Evolutionary conservation across 2,113 vertebrate species (phyloP).

Genomic region (Pterocles gutturalis): DNA sequence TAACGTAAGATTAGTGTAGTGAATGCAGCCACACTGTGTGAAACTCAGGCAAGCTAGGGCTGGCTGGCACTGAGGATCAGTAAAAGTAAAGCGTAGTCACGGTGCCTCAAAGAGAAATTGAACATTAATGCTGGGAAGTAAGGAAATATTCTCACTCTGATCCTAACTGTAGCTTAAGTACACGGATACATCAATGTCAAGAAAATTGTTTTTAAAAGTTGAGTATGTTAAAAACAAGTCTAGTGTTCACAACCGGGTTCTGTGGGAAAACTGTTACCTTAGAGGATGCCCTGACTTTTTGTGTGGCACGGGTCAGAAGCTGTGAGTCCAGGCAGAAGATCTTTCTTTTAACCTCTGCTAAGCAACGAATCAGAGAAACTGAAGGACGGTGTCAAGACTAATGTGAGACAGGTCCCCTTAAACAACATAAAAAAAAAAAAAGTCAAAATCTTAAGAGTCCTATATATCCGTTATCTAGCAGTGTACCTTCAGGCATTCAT

Average conservation of each 20-base stretch:
- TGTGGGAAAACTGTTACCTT: slow-evolving; percentile 33
- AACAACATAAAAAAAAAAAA: neutral
- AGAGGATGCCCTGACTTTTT: neutral
- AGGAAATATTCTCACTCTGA: slow-evolving; percentile 6
- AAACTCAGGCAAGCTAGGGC: slow-evolving; percentile 28
- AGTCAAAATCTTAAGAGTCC: neutral
- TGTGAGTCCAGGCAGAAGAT: neutral
- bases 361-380: neutral
- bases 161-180: slow-evolving; percentile 13
- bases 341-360: neutral
- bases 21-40: slow-evolving; percentile 50
- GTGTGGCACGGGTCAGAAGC: neutral
- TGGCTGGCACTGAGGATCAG: slow-evolving; percentile 42
- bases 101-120: slow-evolving; percentile 34
- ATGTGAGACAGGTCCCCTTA: neutral
- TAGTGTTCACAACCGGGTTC: neutral
- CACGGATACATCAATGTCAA: slow-evolving; percentile 24
- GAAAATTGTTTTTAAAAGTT: slow-evolving; percentile 36
- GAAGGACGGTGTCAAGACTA: neutral
- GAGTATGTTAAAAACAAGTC: neutral
- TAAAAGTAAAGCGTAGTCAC: slow-evolving; percentile 11
- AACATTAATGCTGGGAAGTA: slow-evolving; percentile 14
- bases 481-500: neutral
- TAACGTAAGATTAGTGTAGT: slow-evolving; percentile 48
- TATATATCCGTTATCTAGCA: neutral